Evolutionary conservation across 2,888 invertebrate genomes (phyloP).

Genomic region (Calameuta filiformis): DNA sequence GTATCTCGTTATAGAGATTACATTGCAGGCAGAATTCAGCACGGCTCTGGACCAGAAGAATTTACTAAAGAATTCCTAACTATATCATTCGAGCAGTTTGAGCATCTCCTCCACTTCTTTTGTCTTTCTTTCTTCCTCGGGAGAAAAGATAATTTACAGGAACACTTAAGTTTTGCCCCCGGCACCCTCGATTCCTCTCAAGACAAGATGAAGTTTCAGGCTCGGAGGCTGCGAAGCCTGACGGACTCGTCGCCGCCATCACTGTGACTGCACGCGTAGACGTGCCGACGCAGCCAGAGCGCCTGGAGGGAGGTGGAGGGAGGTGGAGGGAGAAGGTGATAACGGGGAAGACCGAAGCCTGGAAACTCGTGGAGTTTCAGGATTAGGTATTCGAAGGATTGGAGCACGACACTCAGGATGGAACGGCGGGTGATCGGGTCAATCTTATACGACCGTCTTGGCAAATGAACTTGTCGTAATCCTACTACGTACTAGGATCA

Average conservation of each 20-base stretch:
- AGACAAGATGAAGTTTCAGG: neutral
- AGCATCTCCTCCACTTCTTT: neutral
- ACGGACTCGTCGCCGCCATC: no score
- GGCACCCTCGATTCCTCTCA: neutral
- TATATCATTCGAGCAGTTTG: neutral
- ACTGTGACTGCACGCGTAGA: neutral
- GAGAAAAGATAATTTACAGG: neutral
- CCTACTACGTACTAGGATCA: neutral
- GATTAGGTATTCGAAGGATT: neutral
- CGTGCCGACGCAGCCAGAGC: no score
- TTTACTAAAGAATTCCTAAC: neutral
- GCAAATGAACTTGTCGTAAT: neutral
- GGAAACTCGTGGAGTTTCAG: neutral
- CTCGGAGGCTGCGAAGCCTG: no score
- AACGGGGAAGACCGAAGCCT: neutral
- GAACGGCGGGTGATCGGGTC: neutral
- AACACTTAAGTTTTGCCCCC: neutral
- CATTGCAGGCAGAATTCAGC: neutral
- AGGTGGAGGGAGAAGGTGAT: neutral
- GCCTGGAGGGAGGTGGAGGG: no score
- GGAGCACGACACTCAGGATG: neutral
- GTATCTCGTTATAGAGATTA: neutral
- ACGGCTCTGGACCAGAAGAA: neutral
- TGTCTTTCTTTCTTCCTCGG: neutral
- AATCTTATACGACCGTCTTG: neutral